Base-by-base conservation (phyloP, 1,140 invertebrate genomes). In the Globodera ellingtonae region DNA sequence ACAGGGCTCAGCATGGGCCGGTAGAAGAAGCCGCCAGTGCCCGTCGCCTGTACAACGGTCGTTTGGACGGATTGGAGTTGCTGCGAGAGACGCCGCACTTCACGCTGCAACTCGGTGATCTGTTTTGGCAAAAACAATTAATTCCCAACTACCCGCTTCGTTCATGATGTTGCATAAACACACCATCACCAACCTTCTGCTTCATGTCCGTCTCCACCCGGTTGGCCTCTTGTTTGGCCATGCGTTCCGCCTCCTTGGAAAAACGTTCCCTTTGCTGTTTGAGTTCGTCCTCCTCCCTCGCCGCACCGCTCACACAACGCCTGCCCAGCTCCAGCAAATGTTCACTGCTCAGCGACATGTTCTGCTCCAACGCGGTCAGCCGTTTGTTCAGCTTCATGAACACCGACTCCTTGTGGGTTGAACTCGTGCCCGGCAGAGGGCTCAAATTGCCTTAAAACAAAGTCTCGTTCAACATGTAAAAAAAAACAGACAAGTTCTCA, bases 261-360 rank as follows among this genome's bases (percentile, higher is more conserved):
- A 77, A 35, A 21, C 65, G 44, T 47, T 77, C 75, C 48, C 44
- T 2, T 48, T 69, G 44, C 69, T 59, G 47, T n/a, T 8, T n/a
- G 48, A 77, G 47, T 66, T 62, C 75, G 44, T 18, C 18, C 15
- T 62, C 56, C 15, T 48, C 24, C 3, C 47, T 44, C 48, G 62
- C 50, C 56, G 56, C 10, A 46, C 48, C 35, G 52, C 21, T 76
- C 52, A 48, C 50, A 65, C 75, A 76, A 18, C 75, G 59, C 50
- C 46, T 77, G n/a, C 44, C 67, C 48, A 77, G 21, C 65, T 77
- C 75, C 44, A 48, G 50, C 24, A 77, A 47, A 62, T 77, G 75
- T 47, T 97, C 95, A 79, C 94, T 94, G 80, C 94, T 97, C 4
- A 98, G 91, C 4, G 95, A 96, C 93, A 98, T 95, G 90, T 99